Base-by-base conservation (phyloP, 2,113 vertebrate genomes). In the Coreoperca whiteheadi region DNA sequence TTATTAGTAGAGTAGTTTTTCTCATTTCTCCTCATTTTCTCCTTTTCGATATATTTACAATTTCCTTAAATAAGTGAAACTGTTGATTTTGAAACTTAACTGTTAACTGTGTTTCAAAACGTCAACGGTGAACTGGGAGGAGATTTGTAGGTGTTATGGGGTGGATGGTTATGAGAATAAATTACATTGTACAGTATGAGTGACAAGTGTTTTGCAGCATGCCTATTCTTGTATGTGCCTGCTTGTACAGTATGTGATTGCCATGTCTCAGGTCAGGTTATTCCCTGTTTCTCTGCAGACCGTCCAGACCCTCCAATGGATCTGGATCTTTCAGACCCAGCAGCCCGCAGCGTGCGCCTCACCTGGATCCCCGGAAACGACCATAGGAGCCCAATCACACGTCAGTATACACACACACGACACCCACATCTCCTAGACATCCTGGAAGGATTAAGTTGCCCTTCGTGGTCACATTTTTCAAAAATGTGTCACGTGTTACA, bases 361-460 rank as follows among this genome's bases (percentile, higher is more conserved):
- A 99, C 98, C 16, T 99, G 98, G 98, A 97, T 98, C 63, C 98
- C 97, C 0, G 98, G 98, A 0, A 96, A 97, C 0, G 97, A 98
- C 65, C 96, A 98, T 78, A 97, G 98, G 92, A 99, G 98, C 72
- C 96, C 97, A 28, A 94, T 99, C 92, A 97, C 95, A 93, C 94
- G 98, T 99, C 78, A 93, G 93, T 75, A 34, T 7, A 56, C 34
- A 39, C 46, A 54, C 32, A 25, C 20, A 34, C 32, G 4, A 5
- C 37, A 10, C 34, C 32, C 46, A 15, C 18, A 6, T 41, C 23
- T 30, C 2, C 37, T 46, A 11, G 8, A 66, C 10, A 60, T 46
- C 43, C 30, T 23, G 30, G 41, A 50, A 25, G 11, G 15, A 37
- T 43, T 51, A 8, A 43, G 68, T 32, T 20, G 16, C 25, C 8